Percentiles rank a stretch among this genome's conserved stretches.
Conservation (phyloP, 2,888 invertebrate genomes). For the Oxyteleia sp. region DNA sequence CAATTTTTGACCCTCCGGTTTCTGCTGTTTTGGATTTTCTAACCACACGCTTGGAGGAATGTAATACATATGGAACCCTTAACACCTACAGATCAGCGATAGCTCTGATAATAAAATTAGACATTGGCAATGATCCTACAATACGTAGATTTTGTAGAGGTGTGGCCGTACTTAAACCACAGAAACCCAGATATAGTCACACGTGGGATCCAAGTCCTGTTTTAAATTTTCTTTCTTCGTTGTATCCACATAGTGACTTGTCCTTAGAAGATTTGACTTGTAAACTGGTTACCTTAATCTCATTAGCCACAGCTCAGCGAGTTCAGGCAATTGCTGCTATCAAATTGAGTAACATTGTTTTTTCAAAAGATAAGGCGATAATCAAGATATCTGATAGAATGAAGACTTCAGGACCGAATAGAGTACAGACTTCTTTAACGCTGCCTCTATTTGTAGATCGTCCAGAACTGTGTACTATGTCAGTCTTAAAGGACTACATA, state of each 20-base stretch:
- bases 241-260: neutral
- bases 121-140: neutral
- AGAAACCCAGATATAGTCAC: neutral
- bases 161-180: neutral
- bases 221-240: neutral
- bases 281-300: neutral
- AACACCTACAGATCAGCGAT: conserved; percentile 8
- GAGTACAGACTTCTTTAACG: neutral
- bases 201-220: neutral
- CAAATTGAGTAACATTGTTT: neutral
- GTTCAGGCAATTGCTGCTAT: neutral
- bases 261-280: neutral
- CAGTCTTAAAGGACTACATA: too few relatives aligned
- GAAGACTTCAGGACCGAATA: neutral
- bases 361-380: neutral
- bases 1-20: conserved; percentile 1
- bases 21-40: neutral
- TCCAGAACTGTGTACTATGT: too few relatives aligned
- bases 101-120: neutral
- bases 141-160: conserved; percentile 3
- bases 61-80: conserved; percentile 1
- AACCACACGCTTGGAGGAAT: neutral
- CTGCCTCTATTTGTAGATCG: too few relatives aligned
- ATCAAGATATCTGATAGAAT: neutral
- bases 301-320: neutral